phyloP scores from a whole-genome alignment of 2,797 vertebrate species.

The Fratercula arctica region DNA sequence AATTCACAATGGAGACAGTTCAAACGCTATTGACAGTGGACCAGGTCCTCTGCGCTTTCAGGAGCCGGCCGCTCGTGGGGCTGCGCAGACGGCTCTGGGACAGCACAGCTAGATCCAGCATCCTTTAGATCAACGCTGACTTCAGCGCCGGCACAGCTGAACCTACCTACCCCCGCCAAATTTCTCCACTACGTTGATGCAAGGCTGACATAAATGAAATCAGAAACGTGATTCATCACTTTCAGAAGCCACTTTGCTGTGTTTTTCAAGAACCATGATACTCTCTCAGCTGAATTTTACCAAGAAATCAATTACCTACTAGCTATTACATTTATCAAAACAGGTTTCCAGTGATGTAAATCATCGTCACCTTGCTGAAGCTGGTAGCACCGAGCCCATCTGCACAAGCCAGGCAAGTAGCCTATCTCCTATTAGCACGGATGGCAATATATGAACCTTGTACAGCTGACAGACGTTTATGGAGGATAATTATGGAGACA shows the following conservation, averaged over 20 bases:
- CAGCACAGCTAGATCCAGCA: neutral
- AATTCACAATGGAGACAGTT: neutral
- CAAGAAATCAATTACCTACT: slow-evolving; percentile 14
- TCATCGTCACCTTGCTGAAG: neutral
- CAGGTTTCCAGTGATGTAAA: neutral
- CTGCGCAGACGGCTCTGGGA: neutral
- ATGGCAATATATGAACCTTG: neutral
- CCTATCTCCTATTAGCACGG: neutral
- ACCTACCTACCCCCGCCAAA: neutral
- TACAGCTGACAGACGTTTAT: neutral
- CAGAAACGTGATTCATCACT: slow-evolving; percentile 25
- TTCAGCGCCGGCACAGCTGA: neutral
- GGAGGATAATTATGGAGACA: neutral
- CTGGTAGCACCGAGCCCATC: neutral
- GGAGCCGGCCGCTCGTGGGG: fast-evolving
- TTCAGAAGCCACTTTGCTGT: neutral
- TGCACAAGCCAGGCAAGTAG: neutral
- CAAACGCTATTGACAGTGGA: fast-evolving
- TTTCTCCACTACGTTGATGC: neutral
- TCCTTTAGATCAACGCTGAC: neutral
- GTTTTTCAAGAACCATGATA: neutral
- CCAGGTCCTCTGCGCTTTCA: neutral
- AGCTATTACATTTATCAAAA: neutral
- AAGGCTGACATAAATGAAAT: neutral
- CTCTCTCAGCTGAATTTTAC: neutral